Percentiles rank a stretch among this genome's conserved stretches.
These are phyloP conservation scores for Cerastis rubricosa DNA, from an alignment of 2,888 invertebrate species.

Conservation along the genomic window DNA sequence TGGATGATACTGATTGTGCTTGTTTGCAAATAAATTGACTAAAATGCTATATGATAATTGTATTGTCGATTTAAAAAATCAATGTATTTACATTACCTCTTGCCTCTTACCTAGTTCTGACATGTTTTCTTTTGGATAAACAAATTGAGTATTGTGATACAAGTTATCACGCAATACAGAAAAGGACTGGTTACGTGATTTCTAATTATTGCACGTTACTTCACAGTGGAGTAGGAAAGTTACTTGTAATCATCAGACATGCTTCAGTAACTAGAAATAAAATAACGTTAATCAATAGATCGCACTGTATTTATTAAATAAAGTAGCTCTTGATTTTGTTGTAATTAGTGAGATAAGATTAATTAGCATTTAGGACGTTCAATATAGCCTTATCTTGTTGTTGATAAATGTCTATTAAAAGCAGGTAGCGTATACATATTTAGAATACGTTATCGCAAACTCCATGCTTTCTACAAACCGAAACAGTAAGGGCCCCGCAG, in stretches of 20 bases:
- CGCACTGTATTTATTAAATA: slow-evolving; percentile 14
- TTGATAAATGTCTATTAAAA: neutral
- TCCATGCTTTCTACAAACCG: neutral
- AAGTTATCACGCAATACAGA: neutral
- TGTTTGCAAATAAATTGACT: no score
- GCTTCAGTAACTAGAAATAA: slow-evolving; percentile 27
- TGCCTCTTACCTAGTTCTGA: no score
- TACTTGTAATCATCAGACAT: slow-evolving; percentile 5
- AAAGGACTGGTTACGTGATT: slow-evolving; percentile 33
- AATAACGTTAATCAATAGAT: slow-evolving; percentile 31
- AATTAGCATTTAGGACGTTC: slow-evolving; percentile 12
- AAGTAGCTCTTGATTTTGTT: slow-evolving; percentile 12
- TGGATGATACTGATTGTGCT: no score
- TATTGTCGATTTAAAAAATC: no score
- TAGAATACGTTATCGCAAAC: neutral
- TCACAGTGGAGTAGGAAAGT: slow-evolving; percentile 16
- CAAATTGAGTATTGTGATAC: neutral
- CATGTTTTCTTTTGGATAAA: neutral
- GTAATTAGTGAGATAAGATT: slow-evolving; percentile 25
- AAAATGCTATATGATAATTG: no score
- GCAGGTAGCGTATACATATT: neutral
- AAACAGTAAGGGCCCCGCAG: neutral
- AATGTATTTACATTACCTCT: no score
- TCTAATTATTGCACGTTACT: slow-evolving; percentile 35
- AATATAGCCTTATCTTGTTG: slow-evolving; percentile 28